Percentiles rank a stretch among this genome's conserved stretches.
These are phyloP conservation scores for Accipiter virgatus DNA, from an alignment of 2,113 vertebrate genomes.

Conservation along the genomic window DNA sequence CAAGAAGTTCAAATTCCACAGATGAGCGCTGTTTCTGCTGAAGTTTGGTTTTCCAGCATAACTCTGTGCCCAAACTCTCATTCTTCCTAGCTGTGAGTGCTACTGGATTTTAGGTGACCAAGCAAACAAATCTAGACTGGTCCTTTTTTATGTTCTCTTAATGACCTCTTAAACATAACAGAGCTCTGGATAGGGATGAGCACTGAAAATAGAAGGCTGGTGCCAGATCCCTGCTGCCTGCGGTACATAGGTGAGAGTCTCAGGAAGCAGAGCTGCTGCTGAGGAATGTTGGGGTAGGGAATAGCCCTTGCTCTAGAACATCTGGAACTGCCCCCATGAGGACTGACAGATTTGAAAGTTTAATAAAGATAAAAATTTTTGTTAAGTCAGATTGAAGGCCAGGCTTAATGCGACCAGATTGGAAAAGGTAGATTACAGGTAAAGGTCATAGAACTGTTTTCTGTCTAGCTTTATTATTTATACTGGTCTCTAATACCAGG, in stretches of 20 bases:
- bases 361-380: not conserved
- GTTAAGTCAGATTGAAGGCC: not conserved
- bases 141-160: not conserved
- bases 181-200: not conserved
- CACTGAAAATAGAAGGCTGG: not conserved
- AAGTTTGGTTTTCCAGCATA: not conserved
- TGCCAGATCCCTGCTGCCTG: not conserved
- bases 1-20: not conserved
- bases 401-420: fast-evolving
- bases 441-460: not conserved
- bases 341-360: not conserved
- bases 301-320: not conserved
- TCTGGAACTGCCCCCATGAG: not conserved
- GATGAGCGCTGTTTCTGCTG: not conserved
- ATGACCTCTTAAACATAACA: not conserved
- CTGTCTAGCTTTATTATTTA: fast-evolving
- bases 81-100: not conserved
- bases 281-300: not conserved
- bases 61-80: not conserved
- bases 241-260: fast-evolving
- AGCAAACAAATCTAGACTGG: not conserved
- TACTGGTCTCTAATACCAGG: not conserved
- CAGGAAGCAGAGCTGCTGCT: fast-evolving
- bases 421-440: not conserved
- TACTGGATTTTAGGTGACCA: not conserved